Percentiles rank a stretch among this genome's conserved stretches.
phyloP scores from a whole-genome alignment of 1,140 invertebrate genomes.

The Kradibia gibbosae region DNA sequence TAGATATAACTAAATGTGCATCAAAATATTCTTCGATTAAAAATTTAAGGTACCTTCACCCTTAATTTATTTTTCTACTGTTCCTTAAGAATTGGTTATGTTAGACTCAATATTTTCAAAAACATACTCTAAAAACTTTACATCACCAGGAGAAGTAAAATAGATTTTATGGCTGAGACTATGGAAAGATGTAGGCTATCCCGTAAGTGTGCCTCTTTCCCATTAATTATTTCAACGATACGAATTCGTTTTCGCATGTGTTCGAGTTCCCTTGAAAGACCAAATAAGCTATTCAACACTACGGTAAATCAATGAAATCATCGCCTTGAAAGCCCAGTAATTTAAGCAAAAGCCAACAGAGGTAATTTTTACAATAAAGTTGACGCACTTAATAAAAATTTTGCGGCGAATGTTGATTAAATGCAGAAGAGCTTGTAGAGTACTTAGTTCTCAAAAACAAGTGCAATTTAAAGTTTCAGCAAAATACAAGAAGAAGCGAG shows the following conservation, averaged over 20 bases:
- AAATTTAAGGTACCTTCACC: neutral
- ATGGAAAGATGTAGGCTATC: neutral
- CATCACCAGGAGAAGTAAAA: neutral
- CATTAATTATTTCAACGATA: neutral
- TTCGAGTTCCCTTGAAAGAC: neutral
- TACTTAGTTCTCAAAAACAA: no score
- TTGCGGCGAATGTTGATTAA: no score
- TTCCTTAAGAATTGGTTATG: neutral
- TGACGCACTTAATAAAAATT: no score
- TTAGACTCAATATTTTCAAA: neutral
- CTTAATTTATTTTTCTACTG: neutral
- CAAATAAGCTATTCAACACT: no score
- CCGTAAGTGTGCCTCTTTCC: neutral
- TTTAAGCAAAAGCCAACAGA: no score
- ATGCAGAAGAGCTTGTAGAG: no score
- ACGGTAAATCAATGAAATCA: no score
- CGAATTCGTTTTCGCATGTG: neutral
- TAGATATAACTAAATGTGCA: no score
- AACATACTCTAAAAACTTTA: neutral
- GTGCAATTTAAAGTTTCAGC: neutral
- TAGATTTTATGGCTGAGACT: neutral
- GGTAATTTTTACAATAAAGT: no score
- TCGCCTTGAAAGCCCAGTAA: no score
- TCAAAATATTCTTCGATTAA: no score
- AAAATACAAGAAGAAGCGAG: neutral